Evolutionary conservation across 2,113 vertebrate species (phyloP), one percentile per base, ranked within the genome.

Genomic region (Bubalus kerabau): DNA sequence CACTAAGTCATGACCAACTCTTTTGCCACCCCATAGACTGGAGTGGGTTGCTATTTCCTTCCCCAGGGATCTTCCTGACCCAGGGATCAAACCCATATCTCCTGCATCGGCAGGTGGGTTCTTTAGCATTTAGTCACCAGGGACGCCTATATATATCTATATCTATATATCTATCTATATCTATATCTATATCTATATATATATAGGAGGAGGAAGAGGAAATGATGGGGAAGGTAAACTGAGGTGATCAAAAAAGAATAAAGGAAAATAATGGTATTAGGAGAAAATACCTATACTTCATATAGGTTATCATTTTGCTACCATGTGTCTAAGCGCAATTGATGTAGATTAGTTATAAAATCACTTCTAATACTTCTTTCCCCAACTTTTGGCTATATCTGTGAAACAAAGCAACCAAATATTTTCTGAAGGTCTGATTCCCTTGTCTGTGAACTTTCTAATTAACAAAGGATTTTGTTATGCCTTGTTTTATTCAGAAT

Each of bases 371-470:
- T 23, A 15, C 16, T 60, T 94, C 32, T 87, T 94, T 52, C 32
- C 78, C 30, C n/a, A 87, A 21, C 30, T 71, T 60, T 81, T 6
- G 26, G 24, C 46, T 54, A 56, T 60, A 74, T 87, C 59, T 13
- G 6, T 52, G 59, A 83, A 56, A 67, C 57, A 92, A 87, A 93
- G 24, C n/a, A 60, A 62, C 4, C 12, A n/a, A 36, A n/a, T 28
- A 5, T 60, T 54, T 94, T 67, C 57, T 60, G 7, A 43, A 48
- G 64, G 2, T 23, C 62, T 60, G 36, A 30, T 13, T 92, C 28
- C 46, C 50, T 95, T 92, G 71, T 90, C 62, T 92, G 56, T 90
- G 56, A 92, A 91, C 48, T 36, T 96, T 30, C 7, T 48, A 15
- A 9, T 62, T 85, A 92, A 88, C 28, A 85, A 60, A 85, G 24